These are phyloP conservation scores for Tetanocera ferruginea DNA, from an alignment of 2,888 invertebrate genomes.

Conservation along the genomic window DNA sequence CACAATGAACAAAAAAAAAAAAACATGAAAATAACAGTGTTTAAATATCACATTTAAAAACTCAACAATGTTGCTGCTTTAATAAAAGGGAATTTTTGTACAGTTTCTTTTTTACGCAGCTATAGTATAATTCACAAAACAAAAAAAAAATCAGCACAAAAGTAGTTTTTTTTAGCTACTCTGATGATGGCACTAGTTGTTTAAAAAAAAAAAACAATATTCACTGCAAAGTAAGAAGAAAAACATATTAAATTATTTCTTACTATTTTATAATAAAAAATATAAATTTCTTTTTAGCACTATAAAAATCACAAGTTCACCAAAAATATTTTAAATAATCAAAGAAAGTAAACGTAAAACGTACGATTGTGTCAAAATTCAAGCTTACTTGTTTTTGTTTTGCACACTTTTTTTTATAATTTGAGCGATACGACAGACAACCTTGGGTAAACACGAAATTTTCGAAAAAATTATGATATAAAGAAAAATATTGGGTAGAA, in stretches of 20 bases:
- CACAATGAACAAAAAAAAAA: constrained; percentile 28
- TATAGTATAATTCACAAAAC: too few relatives aligned
- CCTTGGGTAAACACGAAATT: too few relatives aligned
- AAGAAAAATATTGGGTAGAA: too few relatives aligned
- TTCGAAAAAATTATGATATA: too few relatives aligned
- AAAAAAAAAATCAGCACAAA: too few relatives aligned
- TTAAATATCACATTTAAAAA: constrained; percentile 19
- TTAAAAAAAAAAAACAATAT: background rate
- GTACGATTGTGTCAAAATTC: background rate
- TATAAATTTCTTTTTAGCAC: constrained; percentile 1
- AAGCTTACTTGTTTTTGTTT: too few relatives aligned
- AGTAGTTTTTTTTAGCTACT: too few relatives aligned
- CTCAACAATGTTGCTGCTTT: too few relatives aligned
- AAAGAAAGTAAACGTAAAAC: background rate
- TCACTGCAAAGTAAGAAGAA: background rate
- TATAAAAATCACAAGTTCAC: constrained; percentile 8
- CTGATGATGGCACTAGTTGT: background rate
- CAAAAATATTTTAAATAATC: constrained; percentile 3
- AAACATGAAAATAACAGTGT: constrained; percentile 38
- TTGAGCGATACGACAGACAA: too few relatives aligned
- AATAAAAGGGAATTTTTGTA: background rate
- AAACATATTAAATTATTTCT: background rate
- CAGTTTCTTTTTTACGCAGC: background rate
- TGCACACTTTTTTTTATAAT: too few relatives aligned
- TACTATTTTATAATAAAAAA: constrained; percentile 6